These are phyloP conservation scores for Chlamydotis undulata DNA, from an alignment of 2,113 vertebrate species.

Conservation along the genomic window DNA sequence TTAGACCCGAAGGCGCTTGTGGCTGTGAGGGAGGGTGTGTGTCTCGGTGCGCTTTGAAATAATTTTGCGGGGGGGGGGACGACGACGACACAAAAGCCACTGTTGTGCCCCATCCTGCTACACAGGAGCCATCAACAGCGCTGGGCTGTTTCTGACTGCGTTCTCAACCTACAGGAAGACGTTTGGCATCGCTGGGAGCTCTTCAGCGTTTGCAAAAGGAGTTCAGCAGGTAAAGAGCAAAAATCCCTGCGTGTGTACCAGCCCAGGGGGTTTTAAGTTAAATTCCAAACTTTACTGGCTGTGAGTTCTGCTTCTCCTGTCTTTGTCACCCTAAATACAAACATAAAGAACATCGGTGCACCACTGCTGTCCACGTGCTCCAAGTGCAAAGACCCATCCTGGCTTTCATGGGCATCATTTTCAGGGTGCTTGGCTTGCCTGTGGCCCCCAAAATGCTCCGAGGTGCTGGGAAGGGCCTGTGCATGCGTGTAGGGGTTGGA, in stretches of 20 bases:
- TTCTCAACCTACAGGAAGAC: background rate
- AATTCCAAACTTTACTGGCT: background rate
- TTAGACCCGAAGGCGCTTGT: no score
- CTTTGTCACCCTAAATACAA: background rate
- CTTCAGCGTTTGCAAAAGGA: background rate
- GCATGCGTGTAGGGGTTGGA: background rate
- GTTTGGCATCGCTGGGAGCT: background rate
- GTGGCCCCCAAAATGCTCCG: rapidly evolving
- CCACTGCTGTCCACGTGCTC: no score
- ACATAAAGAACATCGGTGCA: background rate
- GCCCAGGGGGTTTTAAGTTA: background rate
- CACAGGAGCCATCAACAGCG: background rate
- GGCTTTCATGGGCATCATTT: background rate
- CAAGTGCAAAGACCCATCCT: background rate
- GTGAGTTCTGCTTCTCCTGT: background rate
- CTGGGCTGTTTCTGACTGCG: background rate
- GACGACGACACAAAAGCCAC: background rate
- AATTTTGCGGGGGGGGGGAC: no score
- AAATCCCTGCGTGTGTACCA: background rate
- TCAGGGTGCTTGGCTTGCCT: background rate
- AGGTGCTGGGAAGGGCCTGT: background rate
- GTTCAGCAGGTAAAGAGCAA: background rate
- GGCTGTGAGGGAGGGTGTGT: no score
- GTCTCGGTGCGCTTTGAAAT: no score
- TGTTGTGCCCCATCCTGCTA: no score